Percentiles rank a stretch among this genome's conserved stretches.
These are phyloP conservation scores for Sebastes matsubarae DNA, from an alignment of 2,797 vertebrate species.

Conservation along the genomic window DNA sequence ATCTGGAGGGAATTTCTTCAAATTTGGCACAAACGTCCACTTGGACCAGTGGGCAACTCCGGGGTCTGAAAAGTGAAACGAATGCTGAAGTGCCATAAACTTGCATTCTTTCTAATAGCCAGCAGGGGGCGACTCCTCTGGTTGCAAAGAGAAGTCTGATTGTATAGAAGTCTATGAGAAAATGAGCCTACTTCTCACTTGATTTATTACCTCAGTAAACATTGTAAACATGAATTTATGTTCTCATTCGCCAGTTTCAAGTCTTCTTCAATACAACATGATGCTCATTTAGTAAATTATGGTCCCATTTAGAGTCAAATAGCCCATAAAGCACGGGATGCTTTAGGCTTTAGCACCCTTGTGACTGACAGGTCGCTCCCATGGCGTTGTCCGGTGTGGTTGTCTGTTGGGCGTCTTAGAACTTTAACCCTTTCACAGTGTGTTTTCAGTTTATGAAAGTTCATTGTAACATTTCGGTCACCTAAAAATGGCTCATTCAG, in stretches of 20 bases:
- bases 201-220: neutral
- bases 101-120: neutral
- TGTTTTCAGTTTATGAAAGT: neutral
- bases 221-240: neutral
- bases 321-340: neutral
- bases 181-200: neutral
- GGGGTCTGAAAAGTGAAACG: neutral
- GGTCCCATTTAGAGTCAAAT: neutral
- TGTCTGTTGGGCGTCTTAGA: no score
- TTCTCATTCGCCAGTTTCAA: neutral
- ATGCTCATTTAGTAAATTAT: neutral
- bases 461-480: no score
- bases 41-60: no score
- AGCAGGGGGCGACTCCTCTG: neutral
- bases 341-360: neutral
- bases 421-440: neutral
- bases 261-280: neutral
- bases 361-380: neutral
- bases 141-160: neutral
- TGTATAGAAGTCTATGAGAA: neutral
- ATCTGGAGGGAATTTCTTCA: neutral
- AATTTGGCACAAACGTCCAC: neutral
- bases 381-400: neutral
- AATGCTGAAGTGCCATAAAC: neutral
- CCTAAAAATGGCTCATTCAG: no score